Conservation (phyloP, 2,797 vertebrate species). For the Antrozous pallidus region DNA sequence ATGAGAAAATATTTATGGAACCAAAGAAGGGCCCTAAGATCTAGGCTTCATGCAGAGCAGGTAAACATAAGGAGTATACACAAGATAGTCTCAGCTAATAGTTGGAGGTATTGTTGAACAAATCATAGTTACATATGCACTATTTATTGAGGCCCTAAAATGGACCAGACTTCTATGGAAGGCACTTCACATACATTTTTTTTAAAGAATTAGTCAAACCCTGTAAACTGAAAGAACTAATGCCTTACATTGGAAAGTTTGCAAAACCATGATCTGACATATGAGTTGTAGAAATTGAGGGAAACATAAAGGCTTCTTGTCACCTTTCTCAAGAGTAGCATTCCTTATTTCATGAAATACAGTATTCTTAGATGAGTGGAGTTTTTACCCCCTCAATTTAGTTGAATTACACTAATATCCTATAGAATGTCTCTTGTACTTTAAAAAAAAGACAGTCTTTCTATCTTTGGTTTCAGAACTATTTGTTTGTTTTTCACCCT, state of each 20-base stretch:
- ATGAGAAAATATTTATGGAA: background rate
- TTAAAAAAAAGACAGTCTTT: background rate
- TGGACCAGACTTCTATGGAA: background rate
- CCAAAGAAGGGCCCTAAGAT: background rate
- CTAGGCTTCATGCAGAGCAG: background rate
- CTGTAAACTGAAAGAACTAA: background rate
- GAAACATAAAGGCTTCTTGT: background rate
- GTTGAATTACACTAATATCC: background rate
- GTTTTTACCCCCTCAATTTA: background rate
- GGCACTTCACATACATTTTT: background rate
- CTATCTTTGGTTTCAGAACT: background rate
- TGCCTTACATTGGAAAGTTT: background rate
- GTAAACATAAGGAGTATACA: background rate
- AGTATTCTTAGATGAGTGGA: background rate
- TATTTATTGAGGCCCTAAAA: background rate
- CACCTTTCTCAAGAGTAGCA: background rate
- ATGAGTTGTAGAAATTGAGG: background rate
- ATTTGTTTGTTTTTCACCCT: background rate
- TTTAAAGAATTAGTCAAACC: background rate
- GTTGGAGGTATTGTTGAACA: accelerated
- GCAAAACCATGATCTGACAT: background rate
- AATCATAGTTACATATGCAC: background rate
- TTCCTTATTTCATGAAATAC: background rate
- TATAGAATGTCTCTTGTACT: background rate
- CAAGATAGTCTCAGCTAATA: background rate